These are phyloP conservation scores for Apis florea DNA, from an alignment of 1,140 invertebrate genomes.

Conservation along the genomic window DNA sequence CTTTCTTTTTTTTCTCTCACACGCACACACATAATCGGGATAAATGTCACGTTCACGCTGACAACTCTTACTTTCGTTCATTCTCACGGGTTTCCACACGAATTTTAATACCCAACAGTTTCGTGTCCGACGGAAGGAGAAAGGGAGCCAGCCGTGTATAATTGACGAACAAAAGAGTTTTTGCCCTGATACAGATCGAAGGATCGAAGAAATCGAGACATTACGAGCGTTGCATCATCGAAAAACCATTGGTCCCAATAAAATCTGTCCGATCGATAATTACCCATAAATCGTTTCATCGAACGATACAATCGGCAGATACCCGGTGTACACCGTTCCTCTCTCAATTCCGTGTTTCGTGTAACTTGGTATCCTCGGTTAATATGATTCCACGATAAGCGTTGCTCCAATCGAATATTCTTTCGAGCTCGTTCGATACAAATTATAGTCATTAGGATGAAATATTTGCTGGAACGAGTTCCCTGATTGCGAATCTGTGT, in stretches of 20 bases:
- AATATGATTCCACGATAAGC: constrained; percentile 5
- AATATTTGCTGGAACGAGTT: neutral
- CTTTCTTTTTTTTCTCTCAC: constrained; percentile 9
- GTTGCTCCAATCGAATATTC: too few relatives aligned
- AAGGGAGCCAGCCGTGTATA: neutral
- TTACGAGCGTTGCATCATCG: constrained; percentile 50
- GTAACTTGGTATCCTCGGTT: neutral
- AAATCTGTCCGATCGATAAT: constrained; percentile 60
- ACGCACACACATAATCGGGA: constrained; percentile 18
- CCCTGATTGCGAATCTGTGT: too few relatives aligned
- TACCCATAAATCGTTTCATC: constrained; percentile 67
- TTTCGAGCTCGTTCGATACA: neutral
- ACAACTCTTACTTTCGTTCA: constrained; percentile 48
- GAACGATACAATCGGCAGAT: constrained; percentile 58
- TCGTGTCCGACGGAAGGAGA: constrained; percentile 45
- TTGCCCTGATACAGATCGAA: constrained; percentile 19
- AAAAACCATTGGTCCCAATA: constrained; percentile 18
- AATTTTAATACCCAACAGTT: constrained; percentile 45
- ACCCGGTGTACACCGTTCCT: neutral
- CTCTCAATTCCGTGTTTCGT: constrained; percentile 26
- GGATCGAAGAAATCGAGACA: constrained; percentile 38
- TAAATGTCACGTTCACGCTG: constrained; percentile 55
- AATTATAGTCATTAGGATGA: neutral
- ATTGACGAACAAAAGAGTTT: constrained; percentile 24
- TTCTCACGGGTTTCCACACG: constrained; percentile 48